Evolutionary conservation across 2,797 vertebrate genomes (phyloP).

Genomic region (Halcyon leucocephala): DNA sequence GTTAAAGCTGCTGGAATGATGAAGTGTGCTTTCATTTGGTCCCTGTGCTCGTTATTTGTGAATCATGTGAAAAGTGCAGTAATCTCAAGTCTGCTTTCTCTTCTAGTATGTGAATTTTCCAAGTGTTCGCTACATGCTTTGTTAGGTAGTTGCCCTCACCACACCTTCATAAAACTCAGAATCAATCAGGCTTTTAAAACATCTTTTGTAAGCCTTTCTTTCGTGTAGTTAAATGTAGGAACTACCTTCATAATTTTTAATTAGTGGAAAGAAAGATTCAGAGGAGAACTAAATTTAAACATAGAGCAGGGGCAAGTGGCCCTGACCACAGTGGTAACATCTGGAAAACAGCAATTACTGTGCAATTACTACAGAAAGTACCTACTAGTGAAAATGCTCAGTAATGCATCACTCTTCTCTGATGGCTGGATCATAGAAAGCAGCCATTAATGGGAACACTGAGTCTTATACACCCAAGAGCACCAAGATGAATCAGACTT

Average conservation of each 20-base stretch:
- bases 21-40: background rate
- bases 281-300: background rate
- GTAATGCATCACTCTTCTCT: background rate
- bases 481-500: background rate
- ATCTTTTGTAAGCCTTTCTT: background rate
- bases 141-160: background rate
- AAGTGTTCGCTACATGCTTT: background rate
- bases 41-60: background rate
- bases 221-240: background rate
- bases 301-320: background rate
- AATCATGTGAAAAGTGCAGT: background rate
- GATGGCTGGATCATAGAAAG: background rate
- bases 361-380: background rate
- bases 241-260: background rate
- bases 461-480: background rate
- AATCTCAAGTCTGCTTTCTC: background rate
- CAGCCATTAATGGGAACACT: background rate
- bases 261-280: background rate
- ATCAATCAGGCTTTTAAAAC: background rate
- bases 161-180: background rate
- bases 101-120: background rate
- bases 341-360: background rate
- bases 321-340: background rate
- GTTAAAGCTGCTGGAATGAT: accelerated
- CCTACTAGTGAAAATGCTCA: background rate